Evolutionary conservation across 2,888 invertebrate species (phyloP).

Genomic region (Hypomecis punctinalis): DNA sequence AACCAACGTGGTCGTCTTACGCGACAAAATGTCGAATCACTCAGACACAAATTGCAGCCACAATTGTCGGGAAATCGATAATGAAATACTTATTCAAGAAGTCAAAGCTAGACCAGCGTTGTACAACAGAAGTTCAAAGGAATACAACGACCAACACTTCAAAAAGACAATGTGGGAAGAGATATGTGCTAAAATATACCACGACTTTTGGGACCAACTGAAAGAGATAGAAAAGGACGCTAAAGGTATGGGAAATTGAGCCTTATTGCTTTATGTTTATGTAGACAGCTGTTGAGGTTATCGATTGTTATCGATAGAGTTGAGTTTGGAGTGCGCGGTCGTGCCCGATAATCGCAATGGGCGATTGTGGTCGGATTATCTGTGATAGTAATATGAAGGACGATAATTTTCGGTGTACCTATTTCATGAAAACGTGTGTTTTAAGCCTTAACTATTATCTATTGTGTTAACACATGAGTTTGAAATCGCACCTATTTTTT

Average conservation of each 20-base stretch:
- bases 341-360: constrained; percentile 1
- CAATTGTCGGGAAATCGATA: constrained; percentile 16
- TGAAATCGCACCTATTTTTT: too few relatives aligned
- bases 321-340: constrained; percentile 2
- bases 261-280: constrained; percentile 1
- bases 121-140: constrained; percentile 19
- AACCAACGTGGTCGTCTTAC: constrained; percentile 13
- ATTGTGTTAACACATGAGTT: too few relatives aligned
- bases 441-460: too few relatives aligned
- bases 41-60: not conserved
- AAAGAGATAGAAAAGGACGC: constrained; percentile 8
- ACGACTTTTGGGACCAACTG: constrained; percentile 18
- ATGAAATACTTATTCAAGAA: constrained; percentile 19
- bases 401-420: not conserved
- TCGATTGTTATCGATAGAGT: constrained; percentile 15
- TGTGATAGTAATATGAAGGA: not conserved
- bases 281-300: not conserved
- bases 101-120: constrained; percentile 23
- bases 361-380: not conserved
- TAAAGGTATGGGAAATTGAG: constrained; percentile 25
- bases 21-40: constrained; percentile 19
- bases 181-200: constrained; percentile 14
- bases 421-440: not conserved
- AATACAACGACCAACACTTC: constrained; percentile 15
- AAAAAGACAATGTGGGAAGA: constrained; percentile 28